A percentile compares a stretch with the other conserved stretches of the same genome.
Conservation (phyloP, 1,140 invertebrate species). For the Helicorthomorpha holstii region DNA sequence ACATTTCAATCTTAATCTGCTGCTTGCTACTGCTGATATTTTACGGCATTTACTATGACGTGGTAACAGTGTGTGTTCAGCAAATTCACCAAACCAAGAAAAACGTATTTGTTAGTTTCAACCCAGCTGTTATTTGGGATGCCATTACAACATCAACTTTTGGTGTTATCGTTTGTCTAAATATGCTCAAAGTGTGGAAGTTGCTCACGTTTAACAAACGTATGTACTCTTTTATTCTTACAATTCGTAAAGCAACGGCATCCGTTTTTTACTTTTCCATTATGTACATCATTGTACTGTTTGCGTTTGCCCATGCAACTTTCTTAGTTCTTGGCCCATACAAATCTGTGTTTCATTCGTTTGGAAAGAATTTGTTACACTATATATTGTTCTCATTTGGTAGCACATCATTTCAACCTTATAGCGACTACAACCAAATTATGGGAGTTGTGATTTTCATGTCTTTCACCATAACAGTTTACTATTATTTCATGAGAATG, state of each 20-base stretch:
- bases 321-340: background rate
- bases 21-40: background rate
- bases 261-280: background rate
- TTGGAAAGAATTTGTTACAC: background rate
- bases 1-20: background rate
- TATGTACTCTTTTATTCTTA: background rate
- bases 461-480: background rate
- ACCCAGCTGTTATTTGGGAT: background rate
- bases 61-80: background rate
- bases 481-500: background rate
- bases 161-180: background rate
- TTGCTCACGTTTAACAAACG: background rate
- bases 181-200: background rate
- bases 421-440: background rate
- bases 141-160: background rate
- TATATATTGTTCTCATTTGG: background rate
- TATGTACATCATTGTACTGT: conserved; percentile 5
- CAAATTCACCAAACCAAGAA: background rate
- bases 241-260: background rate
- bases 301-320: background rate
- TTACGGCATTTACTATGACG: background rate
- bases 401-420: background rate
- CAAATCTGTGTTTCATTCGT: background rate
- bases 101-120: background rate
- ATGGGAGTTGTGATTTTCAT: background rate